Evolutionary conservation across 2,888 invertebrate species (phyloP), one percentile per base, ranked within the genome.

Genomic region (Philereme transversata): DNA sequence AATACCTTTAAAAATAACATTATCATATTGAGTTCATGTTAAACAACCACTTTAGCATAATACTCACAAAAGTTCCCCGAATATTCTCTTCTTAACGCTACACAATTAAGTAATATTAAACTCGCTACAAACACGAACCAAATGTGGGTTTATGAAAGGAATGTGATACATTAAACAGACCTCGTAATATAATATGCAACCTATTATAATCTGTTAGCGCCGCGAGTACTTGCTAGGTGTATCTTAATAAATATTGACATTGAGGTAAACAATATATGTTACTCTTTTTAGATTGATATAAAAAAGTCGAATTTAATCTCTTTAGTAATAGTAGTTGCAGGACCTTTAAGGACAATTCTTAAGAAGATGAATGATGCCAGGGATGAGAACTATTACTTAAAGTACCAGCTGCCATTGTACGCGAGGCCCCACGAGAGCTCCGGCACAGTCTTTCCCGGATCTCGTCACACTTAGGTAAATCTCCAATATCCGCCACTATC

Each of bases 401-500:
- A 81, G 77, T 78, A 78, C 74, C 72, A 76, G 71, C 73, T 76
- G 77, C 79, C 70, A 83, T 86, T 87, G 83, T 85, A 72, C 73
- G 78, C 71, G 77, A 75, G 73, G 74, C 74, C 76, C 74, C 77
- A 59, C 75, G 77, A 82, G 80, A 83, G 81, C 82, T 82, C 73
- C 75, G 75, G 77, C 78, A 83, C 78, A 86, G 81, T 83, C 82
- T 83, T 79, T 76, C 69, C 76, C 81, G 84, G 85, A 86, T 87
- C 83, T 83, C 81, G 81, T 82, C 81, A 86, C 84, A 85, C 84
- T 88, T 87, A 85, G 83, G 82, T 86, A 87, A 87, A 90, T 88
- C 88, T 86, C 80, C 84, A 86, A 88, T 87, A 88, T 87, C 88
- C 87, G 83, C 75, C 76, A 76, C 81, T 81, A 84, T 83, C 83